Percentiles rank a stretch among this genome's conserved stretches.
Conservation (phyloP, 2,113 vertebrate genomes). For the Phocoena sinus region DNA sequence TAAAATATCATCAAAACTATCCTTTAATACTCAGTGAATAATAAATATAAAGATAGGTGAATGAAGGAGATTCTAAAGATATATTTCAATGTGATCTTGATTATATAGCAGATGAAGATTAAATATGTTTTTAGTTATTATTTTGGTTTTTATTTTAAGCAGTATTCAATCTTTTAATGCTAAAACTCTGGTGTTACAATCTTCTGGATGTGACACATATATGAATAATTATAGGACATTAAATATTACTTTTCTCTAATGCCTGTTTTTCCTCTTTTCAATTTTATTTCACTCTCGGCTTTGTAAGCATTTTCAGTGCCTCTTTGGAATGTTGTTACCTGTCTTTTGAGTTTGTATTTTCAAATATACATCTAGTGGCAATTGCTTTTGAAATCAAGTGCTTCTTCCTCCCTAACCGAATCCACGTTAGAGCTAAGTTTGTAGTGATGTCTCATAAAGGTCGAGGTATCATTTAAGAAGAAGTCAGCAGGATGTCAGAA, state of each 20-base stretch:
- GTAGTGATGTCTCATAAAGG: not conserved
- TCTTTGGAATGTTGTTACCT: not conserved
- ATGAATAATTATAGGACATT: not conserved
- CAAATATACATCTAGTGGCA: not conserved
- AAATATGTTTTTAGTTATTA: slow-evolving; percentile 35
- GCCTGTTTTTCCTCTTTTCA: not conserved
- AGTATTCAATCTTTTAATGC: not conserved
- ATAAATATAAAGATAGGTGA: slow-evolving; percentile 65
- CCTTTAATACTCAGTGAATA: slow-evolving; percentile 58
- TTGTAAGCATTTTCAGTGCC: not conserved
- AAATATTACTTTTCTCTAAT: not conserved
- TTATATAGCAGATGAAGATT: slow-evolving; percentile 42
- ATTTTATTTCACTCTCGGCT: not conserved
- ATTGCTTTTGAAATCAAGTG: not conserved
- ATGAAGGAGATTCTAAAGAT: slow-evolving; percentile 37
- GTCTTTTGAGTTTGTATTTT: not conserved
- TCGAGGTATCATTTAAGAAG: not conserved
- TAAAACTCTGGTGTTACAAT: not conserved
- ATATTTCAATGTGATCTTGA: slow-evolving; percentile 65
- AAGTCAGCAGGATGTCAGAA: not conserved
- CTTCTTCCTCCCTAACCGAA: not conserved
- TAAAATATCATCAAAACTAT: slow-evolving; percentile 72
- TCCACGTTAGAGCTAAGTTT: not conserved
- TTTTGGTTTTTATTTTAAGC: not conserved
- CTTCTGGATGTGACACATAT: slow-evolving; percentile 1